Evolutionary conservation across 1,140 invertebrate species (phyloP), one percentile per base, ranked within the genome.

Genomic region (Caenorhabditis latens): DNA sequence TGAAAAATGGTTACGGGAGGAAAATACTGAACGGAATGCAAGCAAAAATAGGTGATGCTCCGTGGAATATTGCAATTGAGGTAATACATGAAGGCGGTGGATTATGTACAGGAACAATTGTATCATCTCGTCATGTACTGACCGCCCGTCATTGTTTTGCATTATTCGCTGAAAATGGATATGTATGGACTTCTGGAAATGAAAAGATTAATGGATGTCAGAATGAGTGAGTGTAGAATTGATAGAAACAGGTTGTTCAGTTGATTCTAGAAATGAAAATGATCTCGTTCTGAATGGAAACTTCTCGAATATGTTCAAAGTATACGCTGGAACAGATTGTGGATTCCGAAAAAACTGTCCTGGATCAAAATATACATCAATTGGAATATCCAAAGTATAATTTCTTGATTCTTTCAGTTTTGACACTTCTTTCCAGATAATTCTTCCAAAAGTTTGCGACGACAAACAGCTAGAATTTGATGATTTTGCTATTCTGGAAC

Each of bases 401-500:
- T 58, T n/a, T 58, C 16, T n/a, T 58, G n/a, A n/a, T n/a, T 8
- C 21, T 16, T 58, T 21, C 21, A 8, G n/a, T 58, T 14, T 58
- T 58, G 13, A 53, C 11, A 53, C 11, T 21, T n/a, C 57, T 58
- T 63, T 63, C n/a, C 40, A 79, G 71, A 13, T 79, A 53, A 24
- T 79, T 24, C 71, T 79, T 50, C 71, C 71, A 50, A 79, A 50
- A 79, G 71, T 79, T 24, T 79, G 71, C 40, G 71, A 79, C 24
- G 71, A 79, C n/a, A 79, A 79, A 50, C 71, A 79, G 53, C n/a
- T 79, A 2, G 71, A 79, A 53, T 79, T 79, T n/a, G 71, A 79
- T 50, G 71, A 79, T 50, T 79, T 79, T 79, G 71, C 71, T 0
- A 79, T 79, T 50, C 2, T 79, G 46, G 71, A 79, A n/a, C 24